Evolutionary conservation across 2,888 invertebrate species (phyloP), one percentile per base, ranked within the genome.

Genomic region (Drosophila niveifrons): DNA sequence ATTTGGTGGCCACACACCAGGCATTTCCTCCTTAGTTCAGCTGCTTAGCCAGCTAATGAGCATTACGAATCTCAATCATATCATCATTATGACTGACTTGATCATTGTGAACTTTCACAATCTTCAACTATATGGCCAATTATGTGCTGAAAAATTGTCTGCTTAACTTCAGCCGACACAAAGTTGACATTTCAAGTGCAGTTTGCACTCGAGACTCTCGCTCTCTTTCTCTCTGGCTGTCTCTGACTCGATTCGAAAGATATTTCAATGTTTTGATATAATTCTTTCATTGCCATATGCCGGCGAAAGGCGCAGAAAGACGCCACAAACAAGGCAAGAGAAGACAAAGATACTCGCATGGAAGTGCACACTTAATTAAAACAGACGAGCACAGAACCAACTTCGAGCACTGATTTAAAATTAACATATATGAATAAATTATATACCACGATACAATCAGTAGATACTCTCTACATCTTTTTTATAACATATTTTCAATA

Each of bases 141-240:
- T 51, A 75, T 66, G 68, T 72, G 83, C 58, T 83, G 72, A 75
- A 72, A 79, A 41, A 69, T 81, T 67, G 69, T 75, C 86, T 86
- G 85, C 58, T 80, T 75, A 83, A 75, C 76, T 78, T 86, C 85
- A 80, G 69, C 78, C 75, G 82, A 86, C 82, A 66, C 76, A 84
- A 80, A 88, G 87, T 78, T 88, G 88, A 88, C 86, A 88, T 84
- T 82, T 86, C 88, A 84, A 88, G 88, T 88, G 86, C 83, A 88
- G 78, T 82, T 75, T 75, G 70, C 75, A 70, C 66, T 76, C 66
- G 68, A 65, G 48, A 50, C 61, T 56, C 36, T n/a, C 10, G 17
- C 18, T 17, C 18, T 29, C 43, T 11, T n/a, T 18, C 3, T 18
- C 0, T 18, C 18, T n/a, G n/a, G 3, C 17, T 18, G 18, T 18